phyloP scores from a whole-genome alignment of 1,140 invertebrate genomes.

The Paraescarpia echinospica region DNA sequence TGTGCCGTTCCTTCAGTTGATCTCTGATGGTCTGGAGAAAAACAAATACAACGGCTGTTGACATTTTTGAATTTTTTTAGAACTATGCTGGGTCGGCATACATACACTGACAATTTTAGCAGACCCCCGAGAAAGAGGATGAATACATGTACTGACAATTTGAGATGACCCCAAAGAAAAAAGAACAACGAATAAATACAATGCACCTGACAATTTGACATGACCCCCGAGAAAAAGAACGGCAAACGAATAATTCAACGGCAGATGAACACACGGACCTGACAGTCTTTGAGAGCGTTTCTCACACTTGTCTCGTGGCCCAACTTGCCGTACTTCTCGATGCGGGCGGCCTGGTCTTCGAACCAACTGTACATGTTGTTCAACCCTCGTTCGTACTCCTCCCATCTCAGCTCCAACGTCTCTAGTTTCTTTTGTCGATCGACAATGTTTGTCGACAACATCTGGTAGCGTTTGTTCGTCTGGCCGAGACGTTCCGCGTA shows the following conservation, averaged over 20 bases:
- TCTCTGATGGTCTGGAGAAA: constrained; percentile 39
- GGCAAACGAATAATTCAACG: too few species aligned
- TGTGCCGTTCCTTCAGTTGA: constrained; percentile 42
- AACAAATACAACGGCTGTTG: neutral
- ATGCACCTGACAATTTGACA: neutral
- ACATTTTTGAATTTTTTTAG: neutral
- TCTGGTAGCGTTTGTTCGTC: constrained; percentile 40
- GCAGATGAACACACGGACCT: constrained; percentile 35
- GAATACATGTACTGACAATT: neutral
- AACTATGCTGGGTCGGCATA: neutral
- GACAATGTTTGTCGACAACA: constrained; percentile 31
- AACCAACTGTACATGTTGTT: constrained; percentile 45
- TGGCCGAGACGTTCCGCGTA: constrained; percentile 49
- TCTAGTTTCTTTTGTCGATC: constrained; percentile 45
- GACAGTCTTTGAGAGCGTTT: constrained; percentile 50
- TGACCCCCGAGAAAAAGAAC: neutral
- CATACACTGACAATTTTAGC: too few species aligned
- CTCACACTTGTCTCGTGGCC: constrained; percentile 49
- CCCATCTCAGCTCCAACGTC: constrained; percentile 43
- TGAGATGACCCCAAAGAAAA: too few species aligned
- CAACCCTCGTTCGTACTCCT: constrained; percentile 47
- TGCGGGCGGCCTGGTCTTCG: constrained; percentile 45
- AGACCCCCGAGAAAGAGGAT: too few species aligned
- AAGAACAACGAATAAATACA: neutral
- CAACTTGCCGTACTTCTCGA: constrained; percentile 43